Percentiles rank a stretch among this genome's conserved stretches.
These are phyloP conservation scores for Enteromius trimaculatus DNA, from an alignment of 2,797 vertebrate genomes.

Conservation along the genomic window DNA sequence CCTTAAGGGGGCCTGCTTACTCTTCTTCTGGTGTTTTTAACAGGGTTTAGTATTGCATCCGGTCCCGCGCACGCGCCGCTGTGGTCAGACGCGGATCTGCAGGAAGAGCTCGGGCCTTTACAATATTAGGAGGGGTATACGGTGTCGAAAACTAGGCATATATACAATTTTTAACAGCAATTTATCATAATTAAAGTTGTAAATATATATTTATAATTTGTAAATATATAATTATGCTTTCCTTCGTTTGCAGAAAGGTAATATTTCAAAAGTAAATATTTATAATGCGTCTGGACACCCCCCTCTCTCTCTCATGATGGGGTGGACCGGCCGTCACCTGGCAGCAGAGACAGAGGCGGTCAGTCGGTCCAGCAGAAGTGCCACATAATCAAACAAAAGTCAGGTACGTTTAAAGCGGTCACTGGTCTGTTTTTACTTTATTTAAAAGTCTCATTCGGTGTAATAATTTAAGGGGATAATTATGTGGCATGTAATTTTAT, in stretches of 20 bases:
- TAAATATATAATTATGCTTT: not conserved
- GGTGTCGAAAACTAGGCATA: not conserved
- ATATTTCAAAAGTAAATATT: not conserved
- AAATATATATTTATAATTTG: rapidly evolving
- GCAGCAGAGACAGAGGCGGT: conserved; percentile 18
- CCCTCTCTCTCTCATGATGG: not conserved
- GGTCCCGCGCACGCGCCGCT: not conserved
- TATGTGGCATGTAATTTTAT: not conserved
- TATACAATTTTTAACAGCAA: not conserved
- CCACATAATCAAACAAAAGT: conserved; percentile 33
- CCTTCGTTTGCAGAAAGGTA: rapidly evolving
- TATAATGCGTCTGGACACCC: not conserved
- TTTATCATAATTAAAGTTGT: rapidly evolving
- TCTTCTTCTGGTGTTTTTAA: conserved; percentile 5
- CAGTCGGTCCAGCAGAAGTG: conserved; percentile 9
- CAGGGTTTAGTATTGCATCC: not conserved
- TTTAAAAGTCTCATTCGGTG: not conserved
- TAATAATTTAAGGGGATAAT: not conserved
- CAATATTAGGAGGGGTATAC: not conserved
- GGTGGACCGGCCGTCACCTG: conserved; percentile 11
- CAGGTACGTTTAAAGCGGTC: not conserved
- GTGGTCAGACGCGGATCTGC: conserved; percentile 21
- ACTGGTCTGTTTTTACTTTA: not conserved
- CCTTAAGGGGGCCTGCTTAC: not conserved
- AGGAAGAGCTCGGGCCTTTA: not conserved